Conservation (phyloP, 2,888 invertebrate genomes). For the Netelia melanura region DNA sequence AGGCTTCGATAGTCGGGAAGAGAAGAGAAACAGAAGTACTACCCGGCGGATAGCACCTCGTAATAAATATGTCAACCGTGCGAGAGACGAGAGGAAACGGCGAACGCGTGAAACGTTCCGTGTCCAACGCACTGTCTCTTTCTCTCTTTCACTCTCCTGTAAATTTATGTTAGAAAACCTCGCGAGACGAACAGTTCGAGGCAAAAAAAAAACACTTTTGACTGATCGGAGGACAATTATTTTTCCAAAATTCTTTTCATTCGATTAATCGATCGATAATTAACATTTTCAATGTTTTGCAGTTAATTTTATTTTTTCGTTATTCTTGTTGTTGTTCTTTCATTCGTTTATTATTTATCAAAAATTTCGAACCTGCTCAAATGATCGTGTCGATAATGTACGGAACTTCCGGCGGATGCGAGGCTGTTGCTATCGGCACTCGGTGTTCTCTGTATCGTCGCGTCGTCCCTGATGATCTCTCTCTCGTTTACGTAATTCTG, state of each 20-base stretch:
- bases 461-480: constrained; percentile 70
- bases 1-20: constrained; percentile 58
- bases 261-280: not conserved
- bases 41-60: constrained; percentile 59
- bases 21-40: constrained; percentile 49
- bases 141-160: constrained; percentile 14
- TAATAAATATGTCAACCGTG: constrained; percentile 74
- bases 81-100: constrained; percentile 57
- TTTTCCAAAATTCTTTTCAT: not conserved
- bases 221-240: not conserved
- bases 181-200: not conserved
- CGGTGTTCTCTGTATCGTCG: constrained; percentile 77
- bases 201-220: not conserved
- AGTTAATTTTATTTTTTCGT: not conserved
- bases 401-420: constrained; percentile 74
- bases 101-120: constrained; percentile 66
- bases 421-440: constrained; percentile 77
- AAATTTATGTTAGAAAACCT: constrained; percentile 63
- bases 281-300: not conserved
- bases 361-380: constrained; percentile 72
- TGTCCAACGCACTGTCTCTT: constrained; percentile 37
- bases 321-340: not conserved
- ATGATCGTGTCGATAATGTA: constrained; percentile 76
- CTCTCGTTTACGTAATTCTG: constrained; percentile 73
- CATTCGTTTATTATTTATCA: not conserved